These are phyloP conservation scores for Carassius auratus DNA, from an alignment of 2,113 vertebrate species.

Conservation along the genomic window DNA sequence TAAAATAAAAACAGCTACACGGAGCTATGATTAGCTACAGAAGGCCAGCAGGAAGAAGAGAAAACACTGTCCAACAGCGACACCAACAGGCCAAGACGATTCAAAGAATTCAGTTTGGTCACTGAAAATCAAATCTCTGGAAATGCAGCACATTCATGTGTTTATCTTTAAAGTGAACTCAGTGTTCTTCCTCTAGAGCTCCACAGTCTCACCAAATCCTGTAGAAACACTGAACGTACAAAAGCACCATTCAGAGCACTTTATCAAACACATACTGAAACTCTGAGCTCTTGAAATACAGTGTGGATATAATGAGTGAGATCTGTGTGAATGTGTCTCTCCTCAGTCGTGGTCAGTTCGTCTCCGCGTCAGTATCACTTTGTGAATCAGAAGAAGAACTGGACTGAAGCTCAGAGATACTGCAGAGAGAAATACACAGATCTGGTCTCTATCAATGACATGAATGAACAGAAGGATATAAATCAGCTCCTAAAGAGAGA, in stretches of 20 bases:
- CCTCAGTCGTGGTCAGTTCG: not conserved
- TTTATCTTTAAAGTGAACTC: not conserved
- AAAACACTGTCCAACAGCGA: too few species aligned
- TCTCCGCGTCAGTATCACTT: constrained; percentile 14
- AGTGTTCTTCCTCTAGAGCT: not conserved
- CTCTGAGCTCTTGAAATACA: not conserved
- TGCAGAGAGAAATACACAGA: constrained; percentile 14
- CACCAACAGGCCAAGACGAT: too few species aligned
- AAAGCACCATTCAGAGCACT: not conserved
- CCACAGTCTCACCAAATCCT: not conserved
- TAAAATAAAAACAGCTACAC: too few species aligned
- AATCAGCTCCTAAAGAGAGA: not conserved
- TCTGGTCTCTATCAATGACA: constrained; percentile 15
- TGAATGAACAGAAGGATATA: not conserved
- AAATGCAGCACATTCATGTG: too few species aligned
- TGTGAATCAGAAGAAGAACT: accelerated
- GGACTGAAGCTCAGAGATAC: not conserved
- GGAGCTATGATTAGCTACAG: too few species aligned
- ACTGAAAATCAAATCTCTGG: too few species aligned
- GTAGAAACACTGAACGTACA: not conserved
- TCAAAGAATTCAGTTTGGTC: too few species aligned
- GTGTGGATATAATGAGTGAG: not conserved
- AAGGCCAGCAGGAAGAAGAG: too few species aligned
- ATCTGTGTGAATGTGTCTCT: not conserved
- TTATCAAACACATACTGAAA: not conserved